These are phyloP conservation scores for Otocyon megalotis DNA, from an alignment of 2,113 vertebrate species.

Conservation along the genomic window DNA sequence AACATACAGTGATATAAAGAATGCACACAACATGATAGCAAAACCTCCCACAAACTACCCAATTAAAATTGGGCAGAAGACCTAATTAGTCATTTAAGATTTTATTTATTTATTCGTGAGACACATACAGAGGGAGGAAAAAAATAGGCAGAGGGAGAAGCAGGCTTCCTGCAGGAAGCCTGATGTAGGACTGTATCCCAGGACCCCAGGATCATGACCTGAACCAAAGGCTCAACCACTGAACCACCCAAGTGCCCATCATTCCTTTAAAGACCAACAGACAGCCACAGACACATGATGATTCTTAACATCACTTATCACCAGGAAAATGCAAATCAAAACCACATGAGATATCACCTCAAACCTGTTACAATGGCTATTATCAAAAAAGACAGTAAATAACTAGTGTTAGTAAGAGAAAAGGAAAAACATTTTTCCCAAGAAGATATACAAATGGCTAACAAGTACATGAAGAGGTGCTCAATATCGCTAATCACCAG, in stretches of 20 bases:
- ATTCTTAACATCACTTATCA: neutral
- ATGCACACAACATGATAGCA: neutral
- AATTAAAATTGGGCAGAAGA: neutral
- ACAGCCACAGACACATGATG: neutral
- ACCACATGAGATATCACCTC: neutral
- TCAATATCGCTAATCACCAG: neutral
- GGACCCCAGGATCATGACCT: no score
- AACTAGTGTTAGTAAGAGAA: neutral
- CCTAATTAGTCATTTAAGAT: neutral
- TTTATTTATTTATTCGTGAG: no score
- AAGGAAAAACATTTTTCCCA: neutral
- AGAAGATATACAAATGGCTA: neutral
- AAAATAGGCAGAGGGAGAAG: no score
- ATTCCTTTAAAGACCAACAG: neutral
- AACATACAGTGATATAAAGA: neutral
- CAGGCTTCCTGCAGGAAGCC: no score
- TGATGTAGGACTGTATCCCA: no score
- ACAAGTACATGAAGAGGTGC: neutral
- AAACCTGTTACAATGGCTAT: neutral
- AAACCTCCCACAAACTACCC: neutral
- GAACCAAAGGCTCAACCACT: no score
- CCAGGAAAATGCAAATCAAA: neutral
- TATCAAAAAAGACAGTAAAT: neutral
- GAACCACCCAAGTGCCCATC: neutral
- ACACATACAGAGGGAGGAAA: no score